Base-by-base conservation (phyloP, 2,113 vertebrate species). In the Pipa parva region DNA sequence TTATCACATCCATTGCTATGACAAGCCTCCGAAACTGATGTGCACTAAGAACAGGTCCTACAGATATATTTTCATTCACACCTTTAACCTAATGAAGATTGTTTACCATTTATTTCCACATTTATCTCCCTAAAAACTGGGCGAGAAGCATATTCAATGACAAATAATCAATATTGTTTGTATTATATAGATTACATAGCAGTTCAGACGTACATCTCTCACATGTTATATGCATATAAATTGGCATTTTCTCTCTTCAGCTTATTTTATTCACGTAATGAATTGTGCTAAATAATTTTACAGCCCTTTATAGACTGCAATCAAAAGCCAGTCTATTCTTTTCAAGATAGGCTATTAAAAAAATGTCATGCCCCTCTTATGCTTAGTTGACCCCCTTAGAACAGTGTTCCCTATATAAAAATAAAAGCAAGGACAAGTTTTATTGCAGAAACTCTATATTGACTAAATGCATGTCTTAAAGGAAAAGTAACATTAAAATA, bases 111-210 rank as follows among this genome's bases (percentile, higher is more conserved):
- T 69, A 69, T 69, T 60, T 69, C 57, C 46, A 59, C 45, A 59
- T 69, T 60, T 52, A 51, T 69, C 65, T 52, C 21, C 27, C 46
- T 21, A 20, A 39, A 69, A 69, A 60, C 55, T 58, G 37, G 57
- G 13, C 15, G 31, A 69, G 33, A 10, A 22, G 48, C 33, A 61
- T 69, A 69, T 61, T 45, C 60, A 61, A 69, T 69, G 66, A 69
- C 66, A 69, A 69, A 39, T 61, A 51, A 69, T 69, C 66, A 69
- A 69, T 69, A 69, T 61, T 69, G 66, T 69, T 60, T 69, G 61
- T 60, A 69, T 69, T 58, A 69, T 69, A 69, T 69, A 69, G 65
- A 69, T 69, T 69, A 69, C 48, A 69, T 69, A 58, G 66, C 65
- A 61, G 66, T 69, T 69, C 60, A 57, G 29, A 54, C 61, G 66